Percentiles rank a stretch among this genome's conserved stretches.
Evolutionary conservation across 2,797 vertebrate species (phyloP).

Genomic region (Spatula versicolor): DNA sequence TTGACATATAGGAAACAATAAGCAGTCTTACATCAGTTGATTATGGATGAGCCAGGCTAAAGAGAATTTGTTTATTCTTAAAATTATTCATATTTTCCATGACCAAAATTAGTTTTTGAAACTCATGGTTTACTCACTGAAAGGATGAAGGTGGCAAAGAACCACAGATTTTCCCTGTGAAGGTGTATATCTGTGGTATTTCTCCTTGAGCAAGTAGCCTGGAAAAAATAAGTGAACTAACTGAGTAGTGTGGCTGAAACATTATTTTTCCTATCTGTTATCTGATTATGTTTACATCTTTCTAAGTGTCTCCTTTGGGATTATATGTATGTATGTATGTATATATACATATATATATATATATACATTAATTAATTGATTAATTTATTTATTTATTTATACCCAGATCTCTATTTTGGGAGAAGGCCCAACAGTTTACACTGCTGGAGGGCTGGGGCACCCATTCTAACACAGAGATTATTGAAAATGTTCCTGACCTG

Average conservation of each 20-base stretch:
- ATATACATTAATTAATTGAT: no score
- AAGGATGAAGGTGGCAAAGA: not conserved
- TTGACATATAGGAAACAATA: not conserved
- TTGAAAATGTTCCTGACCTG: not conserved
- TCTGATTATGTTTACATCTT: not conserved
- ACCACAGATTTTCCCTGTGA: not conserved
- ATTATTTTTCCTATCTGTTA: not conserved
- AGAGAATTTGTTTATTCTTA: slow-evolving; percentile 1
- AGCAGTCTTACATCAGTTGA: slow-evolving; percentile 10
- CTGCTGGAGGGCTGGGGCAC: not conserved
- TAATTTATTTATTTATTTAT: no score
- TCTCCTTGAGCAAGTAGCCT: not conserved
- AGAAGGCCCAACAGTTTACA: not conserved
- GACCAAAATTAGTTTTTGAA: not conserved
- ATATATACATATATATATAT: not conserved
- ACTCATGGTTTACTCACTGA: not conserved
- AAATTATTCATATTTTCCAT: not conserved
- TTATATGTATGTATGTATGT: not conserved
- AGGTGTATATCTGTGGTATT: not conserved
- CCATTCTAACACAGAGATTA: fast-evolving
- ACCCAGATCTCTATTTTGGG: not conserved
- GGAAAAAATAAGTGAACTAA: not conserved
- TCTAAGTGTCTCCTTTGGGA: not conserved
- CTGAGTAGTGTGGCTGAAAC: not conserved
- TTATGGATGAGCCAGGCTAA: not conserved